Evolutionary conservation across 2,888 invertebrate species (phyloP).

Genomic region (Tipula vernalis): DNA sequence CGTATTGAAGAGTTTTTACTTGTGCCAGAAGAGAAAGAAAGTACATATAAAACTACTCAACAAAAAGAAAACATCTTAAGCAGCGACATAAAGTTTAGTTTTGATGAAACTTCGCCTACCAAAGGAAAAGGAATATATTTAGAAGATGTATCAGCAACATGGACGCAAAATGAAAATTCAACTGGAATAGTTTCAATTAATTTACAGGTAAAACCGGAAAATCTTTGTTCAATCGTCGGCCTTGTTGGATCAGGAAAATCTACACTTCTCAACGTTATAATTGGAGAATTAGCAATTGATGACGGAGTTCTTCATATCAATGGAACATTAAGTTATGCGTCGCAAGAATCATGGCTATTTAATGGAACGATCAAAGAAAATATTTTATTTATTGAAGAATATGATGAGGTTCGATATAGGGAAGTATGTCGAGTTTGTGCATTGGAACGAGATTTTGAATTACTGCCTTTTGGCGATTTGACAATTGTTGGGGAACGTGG

Average conservation of each 20-base stretch:
- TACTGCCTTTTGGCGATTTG: slow-evolving; percentile 40
- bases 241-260: slow-evolving; percentile 66
- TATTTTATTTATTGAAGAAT: slow-evolving; percentile 70
- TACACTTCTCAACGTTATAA: slow-evolving; percentile 55
- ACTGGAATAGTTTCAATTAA: slow-evolving; percentile 13
- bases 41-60: background rate
- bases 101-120: background rate
- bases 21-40: slow-evolving; percentile 18
- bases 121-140: slow-evolving; percentile 13
- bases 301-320: slow-evolving; percentile 39
- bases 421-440: slow-evolving; percentile 47
- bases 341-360: slow-evolving; percentile 77
- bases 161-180: slow-evolving; percentile 20
- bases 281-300: slow-evolving; percentile 53
- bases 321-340: slow-evolving; percentile 61
- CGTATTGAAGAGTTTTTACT: slow-evolving; percentile 55
- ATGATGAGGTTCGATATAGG: slow-evolving; percentile 45
- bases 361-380: slow-evolving; percentile 77
- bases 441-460: slow-evolving; percentile 50
- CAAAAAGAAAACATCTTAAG: background rate
- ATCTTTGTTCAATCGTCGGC: slow-evolving; percentile 51
- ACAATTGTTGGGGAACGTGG: slow-evolving; percentile 53
- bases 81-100: background rate
- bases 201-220: slow-evolving; percentile 18
- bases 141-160: slow-evolving; percentile 13